Percentiles rank a stretch among this genome's conserved stretches.
Evolutionary conservation across 2,113 vertebrate species (phyloP).

Genomic region (Odobenus rosmarus): DNA sequence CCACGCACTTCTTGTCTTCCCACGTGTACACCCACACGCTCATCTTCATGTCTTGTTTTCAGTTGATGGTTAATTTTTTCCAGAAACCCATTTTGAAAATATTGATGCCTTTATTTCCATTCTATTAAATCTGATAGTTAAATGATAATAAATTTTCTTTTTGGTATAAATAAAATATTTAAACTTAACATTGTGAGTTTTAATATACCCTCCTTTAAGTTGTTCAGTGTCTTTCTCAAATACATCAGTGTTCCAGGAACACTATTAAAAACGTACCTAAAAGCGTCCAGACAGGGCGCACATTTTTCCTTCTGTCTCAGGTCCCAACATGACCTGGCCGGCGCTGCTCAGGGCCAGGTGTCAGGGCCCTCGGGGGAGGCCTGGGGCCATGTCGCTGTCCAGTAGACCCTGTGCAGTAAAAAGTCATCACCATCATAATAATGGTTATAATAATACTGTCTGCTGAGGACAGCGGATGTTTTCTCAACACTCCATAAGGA

Average conservation of each 20-base stretch:
- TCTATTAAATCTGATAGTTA: not conserved
- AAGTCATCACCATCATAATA: not conserved
- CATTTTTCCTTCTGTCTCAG: not conserved
- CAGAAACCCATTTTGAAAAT: not conserved
- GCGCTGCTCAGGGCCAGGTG: not conserved
- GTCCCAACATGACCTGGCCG: not conserved
- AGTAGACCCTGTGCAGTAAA: not conserved
- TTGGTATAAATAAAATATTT: not conserved
- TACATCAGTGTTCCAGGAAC: not conserved
- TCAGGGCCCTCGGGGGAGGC: not conserved
- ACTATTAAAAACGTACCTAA: not conserved
- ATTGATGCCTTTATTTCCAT: not conserved
- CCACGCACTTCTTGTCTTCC: not conserved
- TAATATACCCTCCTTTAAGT: not conserved
- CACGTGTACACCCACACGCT: fast-evolving
- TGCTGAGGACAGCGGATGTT: not conserved
- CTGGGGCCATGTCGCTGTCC: too few relatives aligned
- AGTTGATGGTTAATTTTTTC: not conserved
- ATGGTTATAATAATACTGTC: not conserved
- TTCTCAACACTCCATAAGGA: not conserved
- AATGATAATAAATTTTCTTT: not conserved
- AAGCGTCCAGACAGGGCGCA: fast-evolving
- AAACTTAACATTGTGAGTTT: not conserved
- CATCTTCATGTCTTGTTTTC: not conserved
- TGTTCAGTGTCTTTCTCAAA: not conserved